Evolutionary conservation across 2,797 vertebrate species (phyloP).

Genomic region (Neosilurus hyrtlii): DNA sequence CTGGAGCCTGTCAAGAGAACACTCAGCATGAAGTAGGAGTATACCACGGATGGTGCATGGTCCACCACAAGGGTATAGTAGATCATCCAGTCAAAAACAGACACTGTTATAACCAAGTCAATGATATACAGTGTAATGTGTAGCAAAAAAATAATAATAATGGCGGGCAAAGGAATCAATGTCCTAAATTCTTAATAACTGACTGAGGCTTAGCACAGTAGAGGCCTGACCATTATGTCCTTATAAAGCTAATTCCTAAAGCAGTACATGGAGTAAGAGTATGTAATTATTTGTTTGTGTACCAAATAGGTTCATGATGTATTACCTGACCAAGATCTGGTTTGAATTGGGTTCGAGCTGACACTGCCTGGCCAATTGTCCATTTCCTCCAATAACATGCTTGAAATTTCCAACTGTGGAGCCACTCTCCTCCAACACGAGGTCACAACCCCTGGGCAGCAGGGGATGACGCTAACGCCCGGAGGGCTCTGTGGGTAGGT

Average conservation of each 20-base stretch:
- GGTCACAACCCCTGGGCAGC: constrained; percentile 52
- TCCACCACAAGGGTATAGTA: background rate
- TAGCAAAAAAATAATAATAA: too few species aligned
- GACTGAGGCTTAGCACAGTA: background rate
- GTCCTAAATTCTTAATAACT: background rate
- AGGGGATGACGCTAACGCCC: constrained; percentile 46
- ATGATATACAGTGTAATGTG: background rate
- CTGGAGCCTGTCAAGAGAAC: background rate
- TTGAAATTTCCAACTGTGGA: constrained; percentile 33
- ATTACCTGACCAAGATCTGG: background rate
- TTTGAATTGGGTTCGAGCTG: constrained; percentile 1
- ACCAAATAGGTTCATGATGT: too few species aligned
- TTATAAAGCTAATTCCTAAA: background rate
- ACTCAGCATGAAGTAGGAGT: background rate
- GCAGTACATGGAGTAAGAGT: background rate
- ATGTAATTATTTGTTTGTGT: background rate
- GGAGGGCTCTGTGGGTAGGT: constrained; percentile 35
- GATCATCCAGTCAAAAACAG: background rate
- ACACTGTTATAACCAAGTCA: background rate
- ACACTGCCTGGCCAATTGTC: constrained; percentile 27
- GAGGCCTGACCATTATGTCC: background rate
- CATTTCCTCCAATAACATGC: constrained; percentile 46
- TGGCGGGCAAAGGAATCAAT: too few species aligned
- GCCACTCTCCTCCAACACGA: constrained; percentile 36
- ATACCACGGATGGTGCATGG: background rate